Base-by-base conservation (phyloP, 1,140 invertebrate species). In the Drosophila sp. region DNA sequence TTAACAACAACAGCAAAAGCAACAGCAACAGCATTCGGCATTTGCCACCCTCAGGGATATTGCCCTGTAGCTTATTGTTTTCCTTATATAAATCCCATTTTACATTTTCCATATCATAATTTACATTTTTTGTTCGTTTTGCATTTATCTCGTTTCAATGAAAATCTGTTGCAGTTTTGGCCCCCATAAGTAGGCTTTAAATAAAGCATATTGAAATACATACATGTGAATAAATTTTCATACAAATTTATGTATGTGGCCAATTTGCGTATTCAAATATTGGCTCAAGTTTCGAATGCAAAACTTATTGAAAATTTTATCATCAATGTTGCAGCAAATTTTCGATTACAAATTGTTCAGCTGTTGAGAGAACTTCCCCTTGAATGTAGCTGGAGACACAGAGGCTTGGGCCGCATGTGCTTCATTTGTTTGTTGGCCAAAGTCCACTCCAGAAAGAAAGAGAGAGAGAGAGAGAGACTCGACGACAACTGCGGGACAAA, bases 341-440 rank as follows among this genome's bases (percentile, higher is more conserved):
- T 86, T 75, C 67, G 79, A 75, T 86, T 84, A 70, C 79, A 69
- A 64, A 80, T 76, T 84, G 72, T 82, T 60, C 61, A 44, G 55
- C 29, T 50, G 74, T 64, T 73, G 60, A 62, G 56, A 60, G 58
- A 60, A 66, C 70, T 72, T 67, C 62, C 62, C 57, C 23, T 83
- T 62, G 50, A 57, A 74, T 63, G 64, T 33, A 33, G 33, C 33
- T 33, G 5, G 33, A 33, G 50, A 68, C 72, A 33, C 72, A 7
- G 8, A 50, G 23, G 44, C 7, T 27, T 50, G 23, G 23, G 23
- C 61, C 67, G 82, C 83, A 85, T 87, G 71, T 82, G 70, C 82
- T 79, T 86, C 82, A 86, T 87, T 86, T 86, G 72, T 76, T 87
- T 86, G 79, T 76, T 79, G 83, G 60, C 76, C 76, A 87, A 78